Percentiles rank a stretch among this genome's conserved stretches.
Evolutionary conservation across 2,888 invertebrate genomes (phyloP).

Genomic region (Eilema caniola): DNA sequence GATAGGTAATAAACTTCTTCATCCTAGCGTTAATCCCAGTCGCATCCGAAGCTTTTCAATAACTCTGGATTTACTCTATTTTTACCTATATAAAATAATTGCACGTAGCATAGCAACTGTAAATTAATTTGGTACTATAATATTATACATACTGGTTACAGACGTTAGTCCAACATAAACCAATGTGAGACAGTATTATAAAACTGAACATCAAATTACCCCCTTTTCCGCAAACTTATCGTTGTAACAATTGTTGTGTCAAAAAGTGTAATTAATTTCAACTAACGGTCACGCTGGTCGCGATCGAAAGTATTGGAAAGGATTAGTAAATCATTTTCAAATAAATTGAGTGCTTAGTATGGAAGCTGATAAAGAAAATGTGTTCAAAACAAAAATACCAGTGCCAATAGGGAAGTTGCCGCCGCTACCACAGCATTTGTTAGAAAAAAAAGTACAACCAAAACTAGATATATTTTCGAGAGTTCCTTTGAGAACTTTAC

Average conservation of each 20-base stretch:
- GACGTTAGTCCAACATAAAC: too few relatives aligned
- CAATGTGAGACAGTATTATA: too few relatives aligned
- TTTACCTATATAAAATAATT: too few relatives aligned
- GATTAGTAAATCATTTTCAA: background rate
- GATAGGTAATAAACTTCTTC: too few relatives aligned
- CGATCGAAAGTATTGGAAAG: slow-evolving; percentile 46
- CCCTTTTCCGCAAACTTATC: background rate
- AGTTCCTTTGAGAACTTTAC: slow-evolving; percentile 64
- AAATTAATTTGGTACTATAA: too few relatives aligned
- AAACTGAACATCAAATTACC: background rate
- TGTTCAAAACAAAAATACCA: slow-evolving; percentile 66
- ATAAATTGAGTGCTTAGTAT: slow-evolving; percentile 36
- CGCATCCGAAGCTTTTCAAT: too few relatives aligned
- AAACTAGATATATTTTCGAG: slow-evolving; percentile 40
- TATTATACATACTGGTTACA: too few relatives aligned
- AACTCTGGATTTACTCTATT: too few relatives aligned
- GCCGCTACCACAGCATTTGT: slow-evolving; percentile 62
- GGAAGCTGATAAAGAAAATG: slow-evolving; percentile 70
- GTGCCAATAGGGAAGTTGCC: slow-evolving; percentile 68
- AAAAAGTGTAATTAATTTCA: slow-evolving; percentile 4
- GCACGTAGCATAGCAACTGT: too few relatives aligned
- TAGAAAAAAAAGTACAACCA: slow-evolving; percentile 43
- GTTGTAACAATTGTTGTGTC: too few relatives aligned
- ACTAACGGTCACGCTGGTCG: slow-evolving; percentile 69
- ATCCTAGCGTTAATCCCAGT: too few relatives aligned